A percentile compares a stretch with the other conserved stretches of the same genome.
These are phyloP conservation scores for Chroicocephalus ridibundus DNA, from an alignment of 2,113 vertebrate genomes.

Conservation along the genomic window DNA sequence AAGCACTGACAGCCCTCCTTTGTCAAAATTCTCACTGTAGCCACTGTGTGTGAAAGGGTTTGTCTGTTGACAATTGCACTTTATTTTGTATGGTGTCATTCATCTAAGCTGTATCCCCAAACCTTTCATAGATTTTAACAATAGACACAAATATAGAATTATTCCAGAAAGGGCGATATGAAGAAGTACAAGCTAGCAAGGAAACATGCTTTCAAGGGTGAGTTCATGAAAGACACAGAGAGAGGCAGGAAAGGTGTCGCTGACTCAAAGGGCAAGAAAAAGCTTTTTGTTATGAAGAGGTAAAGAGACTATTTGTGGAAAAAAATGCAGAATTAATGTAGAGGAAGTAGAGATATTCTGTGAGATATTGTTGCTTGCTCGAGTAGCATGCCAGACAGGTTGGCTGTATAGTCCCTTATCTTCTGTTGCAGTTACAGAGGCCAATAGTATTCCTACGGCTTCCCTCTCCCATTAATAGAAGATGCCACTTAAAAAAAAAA, in stretches of 20 bases:
- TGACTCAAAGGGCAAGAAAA: neutral
- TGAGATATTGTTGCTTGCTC: neutral
- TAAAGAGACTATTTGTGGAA: neutral
- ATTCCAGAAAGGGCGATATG: neutral
- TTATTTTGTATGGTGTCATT: neutral
- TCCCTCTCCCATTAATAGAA: neutral
- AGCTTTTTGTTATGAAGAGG: neutral
- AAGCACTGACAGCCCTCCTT: neutral
- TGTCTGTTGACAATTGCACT: neutral
- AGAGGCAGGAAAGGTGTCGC: neutral
- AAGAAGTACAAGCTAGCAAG: neutral
- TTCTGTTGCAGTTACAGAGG: neutral
- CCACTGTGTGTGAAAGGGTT: neutral
- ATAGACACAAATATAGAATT: neutral
- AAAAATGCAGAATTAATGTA: neutral
- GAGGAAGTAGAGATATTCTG: neutral
- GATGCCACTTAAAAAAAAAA: neutral
- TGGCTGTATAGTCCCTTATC: neutral
- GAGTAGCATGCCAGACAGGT: neutral
- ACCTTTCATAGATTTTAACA: neutral
- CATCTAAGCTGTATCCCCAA: neutral
- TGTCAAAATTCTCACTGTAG: neutral
- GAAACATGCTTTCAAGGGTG: neutral
- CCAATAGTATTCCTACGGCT: neutral
- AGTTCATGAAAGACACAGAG: neutral